phyloP scores from a whole-genome alignment of 2,888 invertebrate genomes.

The Calameuta filiformis region DNA sequence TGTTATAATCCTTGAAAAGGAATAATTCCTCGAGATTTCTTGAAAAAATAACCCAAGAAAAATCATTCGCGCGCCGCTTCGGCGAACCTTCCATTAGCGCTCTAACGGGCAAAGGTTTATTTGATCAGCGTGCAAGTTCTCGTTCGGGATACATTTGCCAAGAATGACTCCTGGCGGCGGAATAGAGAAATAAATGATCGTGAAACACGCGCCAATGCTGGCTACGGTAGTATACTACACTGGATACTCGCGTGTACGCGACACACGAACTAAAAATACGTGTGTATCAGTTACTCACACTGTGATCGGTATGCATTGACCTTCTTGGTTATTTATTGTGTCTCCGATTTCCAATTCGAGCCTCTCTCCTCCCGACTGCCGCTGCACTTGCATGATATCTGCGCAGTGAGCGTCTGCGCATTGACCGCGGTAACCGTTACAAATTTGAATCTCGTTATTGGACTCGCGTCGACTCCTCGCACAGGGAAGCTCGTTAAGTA shows the following conservation, averaged over 20 bases:
- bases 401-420: not conserved
- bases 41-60: not conserved
- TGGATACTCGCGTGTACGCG: no score
- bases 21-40: not conserved
- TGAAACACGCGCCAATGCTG: slow-evolving; percentile 2
- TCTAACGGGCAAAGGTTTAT: not conserved
- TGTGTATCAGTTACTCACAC: not conserved
- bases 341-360: not conserved
- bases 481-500: not conserved
- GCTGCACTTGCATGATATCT: not conserved
- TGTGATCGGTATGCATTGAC: not conserved
- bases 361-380: not conserved
- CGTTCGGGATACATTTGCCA: not conserved
- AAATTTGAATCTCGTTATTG: not conserved
- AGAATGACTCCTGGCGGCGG: not conserved
- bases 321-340: slow-evolving; percentile 1
- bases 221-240: not conserved
- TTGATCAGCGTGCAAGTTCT: not conserved
- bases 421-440: not conserved
- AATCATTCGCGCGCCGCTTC: not conserved
- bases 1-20: not conserved
- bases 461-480: no score
- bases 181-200: slow-evolving; percentile 7
- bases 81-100: not conserved
- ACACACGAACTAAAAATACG: no score